Conservation (phyloP, 1,140 invertebrate genomes). For the Drosophila leontia region DNA sequence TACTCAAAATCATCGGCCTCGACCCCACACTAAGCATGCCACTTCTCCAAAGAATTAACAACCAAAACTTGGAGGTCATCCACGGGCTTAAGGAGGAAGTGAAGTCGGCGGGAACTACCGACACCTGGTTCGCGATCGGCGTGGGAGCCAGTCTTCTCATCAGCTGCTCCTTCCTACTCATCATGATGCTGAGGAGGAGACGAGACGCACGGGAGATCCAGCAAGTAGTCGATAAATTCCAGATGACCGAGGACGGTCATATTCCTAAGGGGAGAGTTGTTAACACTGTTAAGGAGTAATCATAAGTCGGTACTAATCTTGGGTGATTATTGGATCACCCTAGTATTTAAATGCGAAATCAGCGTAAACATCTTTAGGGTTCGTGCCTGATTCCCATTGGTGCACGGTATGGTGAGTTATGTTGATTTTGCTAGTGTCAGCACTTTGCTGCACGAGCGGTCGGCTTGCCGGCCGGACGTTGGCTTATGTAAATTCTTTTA, state of each 20-base stretch:
- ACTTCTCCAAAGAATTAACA: background rate
- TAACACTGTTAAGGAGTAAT: background rate
- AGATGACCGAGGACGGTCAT: slow-evolving; percentile 20
- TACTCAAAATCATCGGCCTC: background rate
- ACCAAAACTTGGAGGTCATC: background rate
- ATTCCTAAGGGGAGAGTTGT: slow-evolving; percentile 4
- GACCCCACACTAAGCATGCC: background rate
- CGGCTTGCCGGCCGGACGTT: too few species aligned
- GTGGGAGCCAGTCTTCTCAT: too few species aligned
- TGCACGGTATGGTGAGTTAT: slow-evolving; percentile 5
- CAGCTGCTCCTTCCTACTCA: too few species aligned
- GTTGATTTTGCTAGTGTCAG: background rate
- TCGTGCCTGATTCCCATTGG: background rate
- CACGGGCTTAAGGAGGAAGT: background rate
- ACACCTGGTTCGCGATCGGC: background rate
- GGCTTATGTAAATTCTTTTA: background rate
- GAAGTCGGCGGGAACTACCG: background rate
- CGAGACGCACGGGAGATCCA: too few species aligned
- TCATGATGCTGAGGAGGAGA: background rate
- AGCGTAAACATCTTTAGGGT: background rate
- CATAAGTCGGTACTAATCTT: background rate
- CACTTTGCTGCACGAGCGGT: background rate
- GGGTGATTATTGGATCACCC: slow-evolving; percentile 1
- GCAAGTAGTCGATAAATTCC: background rate
- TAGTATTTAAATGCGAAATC: background rate